A percentile compares a stretch with the other conserved stretches of the same genome.
Conservation (phyloP, 2,888 invertebrate genomes). For the Dasysyrphus tricinctus region DNA sequence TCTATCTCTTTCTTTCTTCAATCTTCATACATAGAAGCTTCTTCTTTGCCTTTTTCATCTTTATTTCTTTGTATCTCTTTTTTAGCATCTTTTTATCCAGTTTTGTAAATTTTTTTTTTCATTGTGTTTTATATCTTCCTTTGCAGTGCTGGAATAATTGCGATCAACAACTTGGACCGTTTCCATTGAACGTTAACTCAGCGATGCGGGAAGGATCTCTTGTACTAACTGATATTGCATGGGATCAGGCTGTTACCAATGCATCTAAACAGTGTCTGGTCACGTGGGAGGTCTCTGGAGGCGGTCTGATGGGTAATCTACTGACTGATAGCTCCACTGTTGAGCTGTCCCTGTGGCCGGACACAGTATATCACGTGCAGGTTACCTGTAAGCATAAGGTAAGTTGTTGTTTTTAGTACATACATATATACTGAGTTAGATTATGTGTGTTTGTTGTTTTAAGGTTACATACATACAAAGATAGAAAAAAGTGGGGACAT, state of each 20-base stretch:
- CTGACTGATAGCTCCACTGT: conserved; percentile 92
- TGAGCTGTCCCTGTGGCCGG: conserved; percentile 91
- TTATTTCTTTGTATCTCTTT: conserved; percentile 17
- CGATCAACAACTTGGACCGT: conserved; percentile 80
- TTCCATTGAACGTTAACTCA: conserved; percentile 79
- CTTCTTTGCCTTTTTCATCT: conserved; percentile 15
- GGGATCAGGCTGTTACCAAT: conserved; percentile 80
- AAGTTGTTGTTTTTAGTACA: conserved; percentile 71
- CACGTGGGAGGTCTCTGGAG: conserved; percentile 93
- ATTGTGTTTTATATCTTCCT: conserved; percentile 46
- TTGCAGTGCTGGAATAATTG: conserved; percentile 81
- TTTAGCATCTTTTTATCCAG: conserved; percentile 14
- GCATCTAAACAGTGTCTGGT: conserved; percentile 87
- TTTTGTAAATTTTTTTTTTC: conserved; percentile 59
- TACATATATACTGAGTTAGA: background rate
- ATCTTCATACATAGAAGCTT: conserved; percentile 11
- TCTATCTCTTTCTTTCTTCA: conserved; percentile 21
- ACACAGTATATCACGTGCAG: conserved; percentile 92
- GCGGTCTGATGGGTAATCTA: conserved; percentile 91
- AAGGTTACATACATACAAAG: background rate
- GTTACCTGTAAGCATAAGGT: conserved; percentile 84
- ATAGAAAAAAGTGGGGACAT: conserved; percentile 62
- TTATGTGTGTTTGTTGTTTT: conserved; percentile 15
- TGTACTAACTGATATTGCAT: conserved; percentile 79
- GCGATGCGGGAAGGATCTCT: conserved; percentile 79